Percentiles rank a stretch among this genome's conserved stretches.
These are phyloP conservation scores for Porites divaricata DNA, from an alignment of 92 coral and sea anemone species.

Conservation along the genomic window DNA sequence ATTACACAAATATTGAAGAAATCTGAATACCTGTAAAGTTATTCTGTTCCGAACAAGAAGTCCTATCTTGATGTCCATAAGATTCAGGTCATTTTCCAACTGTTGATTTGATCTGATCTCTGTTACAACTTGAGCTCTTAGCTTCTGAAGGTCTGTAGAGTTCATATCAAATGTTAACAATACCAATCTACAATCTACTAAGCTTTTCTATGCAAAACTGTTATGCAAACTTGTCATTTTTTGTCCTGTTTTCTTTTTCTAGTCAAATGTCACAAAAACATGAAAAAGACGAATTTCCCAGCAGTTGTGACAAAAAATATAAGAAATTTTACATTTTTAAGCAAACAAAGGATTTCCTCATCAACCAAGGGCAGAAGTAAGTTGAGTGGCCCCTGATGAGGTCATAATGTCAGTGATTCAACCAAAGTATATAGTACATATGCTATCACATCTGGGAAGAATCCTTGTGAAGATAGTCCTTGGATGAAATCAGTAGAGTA, in stretches of 20 bases:
- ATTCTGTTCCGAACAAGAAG: constrained; percentile 93
- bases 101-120: constrained; percentile 97
- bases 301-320: no score
- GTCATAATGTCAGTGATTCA: neutral
- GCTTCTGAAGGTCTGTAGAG: constrained; percentile 85
- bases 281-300: no score
- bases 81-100: constrained; percentile 84
- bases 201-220: no score
- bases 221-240: no score
- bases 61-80: constrained; percentile 98
- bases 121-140: constrained; percentile 96
- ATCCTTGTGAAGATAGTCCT: neutral
- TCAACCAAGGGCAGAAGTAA: no score
- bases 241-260: no score
- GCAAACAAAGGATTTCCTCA: no score
- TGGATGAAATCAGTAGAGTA: neutral
- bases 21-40: constrained; percentile 79
- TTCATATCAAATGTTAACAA: neutral
- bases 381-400: no score
- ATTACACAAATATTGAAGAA: neutral
- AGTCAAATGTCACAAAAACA: no score
- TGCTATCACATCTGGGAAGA: neutral
- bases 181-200: neutral
- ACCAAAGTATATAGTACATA: neutral
- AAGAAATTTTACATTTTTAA: no score